Evolutionary conservation across 2,797 vertebrate species (phyloP).

Genomic region (Saguinus oedipus): DNA sequence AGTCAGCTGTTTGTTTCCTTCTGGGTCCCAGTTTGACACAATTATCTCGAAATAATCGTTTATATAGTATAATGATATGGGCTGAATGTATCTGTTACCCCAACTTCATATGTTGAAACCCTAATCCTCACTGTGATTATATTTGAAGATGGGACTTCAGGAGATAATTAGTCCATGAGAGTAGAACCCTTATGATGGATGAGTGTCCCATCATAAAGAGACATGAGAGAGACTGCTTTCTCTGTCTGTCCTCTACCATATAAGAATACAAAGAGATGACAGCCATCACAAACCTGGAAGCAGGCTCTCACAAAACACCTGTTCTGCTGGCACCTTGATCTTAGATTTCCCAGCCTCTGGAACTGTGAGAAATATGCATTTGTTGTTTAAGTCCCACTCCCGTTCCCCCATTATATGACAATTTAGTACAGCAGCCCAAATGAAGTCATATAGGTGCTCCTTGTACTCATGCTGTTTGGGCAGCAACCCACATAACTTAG

Average conservation of each 20-base stretch:
- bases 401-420: background rate
- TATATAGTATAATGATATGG: background rate
- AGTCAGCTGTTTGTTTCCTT: background rate
- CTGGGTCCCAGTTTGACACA: background rate
- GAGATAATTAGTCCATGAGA: background rate
- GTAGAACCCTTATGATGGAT: background rate
- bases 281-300: background rate
- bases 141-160: background rate
- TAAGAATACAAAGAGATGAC: background rate
- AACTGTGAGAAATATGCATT: background rate
- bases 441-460: background rate
- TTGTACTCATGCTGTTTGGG: background rate
- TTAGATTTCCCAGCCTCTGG: background rate
- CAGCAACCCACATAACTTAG: background rate
- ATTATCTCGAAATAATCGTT: constrained; percentile 19
- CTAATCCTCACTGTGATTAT: background rate
- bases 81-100: background rate
- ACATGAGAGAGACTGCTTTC: background rate
- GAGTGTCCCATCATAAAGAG: background rate
- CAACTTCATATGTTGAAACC: background rate
- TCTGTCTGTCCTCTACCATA: background rate
- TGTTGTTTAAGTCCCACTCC: background rate
- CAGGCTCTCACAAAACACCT: background rate
- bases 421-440: background rate
- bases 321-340: background rate